Conservation (phyloP, 2,888 invertebrate species). For the Tortricodes alternella region DNA sequence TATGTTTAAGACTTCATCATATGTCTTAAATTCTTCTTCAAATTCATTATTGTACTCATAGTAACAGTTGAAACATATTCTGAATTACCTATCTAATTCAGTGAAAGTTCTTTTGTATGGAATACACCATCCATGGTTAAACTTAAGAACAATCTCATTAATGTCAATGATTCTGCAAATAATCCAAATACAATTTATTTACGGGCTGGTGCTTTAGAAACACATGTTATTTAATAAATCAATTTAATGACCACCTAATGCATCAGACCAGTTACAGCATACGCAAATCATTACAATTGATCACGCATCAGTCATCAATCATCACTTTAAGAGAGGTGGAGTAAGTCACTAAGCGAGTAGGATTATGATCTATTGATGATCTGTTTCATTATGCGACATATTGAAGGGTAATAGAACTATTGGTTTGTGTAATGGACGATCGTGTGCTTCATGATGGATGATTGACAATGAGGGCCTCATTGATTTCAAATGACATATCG, state of each 20-base stretch:
- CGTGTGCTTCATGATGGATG: background rate
- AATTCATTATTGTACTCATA: too few species aligned
- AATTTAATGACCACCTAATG: background rate
- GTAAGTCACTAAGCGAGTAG: background rate
- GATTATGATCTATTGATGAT: slow-evolving; percentile 1
- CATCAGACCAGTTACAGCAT: slow-evolving; percentile 3
- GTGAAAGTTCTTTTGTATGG: too few species aligned
- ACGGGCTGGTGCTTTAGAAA: background rate
- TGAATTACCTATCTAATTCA: too few species aligned
- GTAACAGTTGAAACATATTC: too few species aligned
- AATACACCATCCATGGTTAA: too few species aligned
- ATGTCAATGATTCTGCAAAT: background rate
- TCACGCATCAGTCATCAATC: slow-evolving; percentile 13
- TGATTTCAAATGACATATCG: too few species aligned
- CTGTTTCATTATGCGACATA: slow-evolving; percentile 3
- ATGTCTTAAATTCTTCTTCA: too few species aligned
- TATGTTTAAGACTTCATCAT: background rate
- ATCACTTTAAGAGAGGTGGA: slow-evolving; percentile 10
- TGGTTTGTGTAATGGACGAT: background rate
- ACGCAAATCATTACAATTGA: background rate
- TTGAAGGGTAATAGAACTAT: background rate
- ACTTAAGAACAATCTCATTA: background rate
- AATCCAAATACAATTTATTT: background rate
- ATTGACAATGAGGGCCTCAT: too few species aligned
- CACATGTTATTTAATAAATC: background rate